Evolutionary conservation across 2,797 vertebrate species (phyloP), one percentile per base, ranked within the genome.

Genomic region (Muscicapa striata): DNA sequence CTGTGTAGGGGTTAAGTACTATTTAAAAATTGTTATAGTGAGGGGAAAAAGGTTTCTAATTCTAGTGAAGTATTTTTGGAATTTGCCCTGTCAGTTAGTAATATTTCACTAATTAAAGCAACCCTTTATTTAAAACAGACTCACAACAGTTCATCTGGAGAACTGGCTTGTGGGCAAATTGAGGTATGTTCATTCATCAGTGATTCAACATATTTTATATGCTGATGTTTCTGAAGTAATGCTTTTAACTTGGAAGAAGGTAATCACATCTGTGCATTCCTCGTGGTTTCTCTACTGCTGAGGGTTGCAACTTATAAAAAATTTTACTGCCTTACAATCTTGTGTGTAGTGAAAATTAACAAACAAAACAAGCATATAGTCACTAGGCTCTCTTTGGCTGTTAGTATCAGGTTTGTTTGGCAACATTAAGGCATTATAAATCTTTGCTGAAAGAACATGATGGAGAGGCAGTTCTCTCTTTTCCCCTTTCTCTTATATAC

Each of bases 41-140:
- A 40, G 17, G 58, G 23, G 13, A 15, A 43, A 2, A 54, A 67
- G 21, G 15, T 84, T 92, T 86, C 69, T 90, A 94, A 94, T 82
- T 90, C 73, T 93, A 84, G 55, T 67, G 72, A 96, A 93, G 77
- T 93, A 95, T 95, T 97, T 97, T 95, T 94, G 92, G 96, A 96
- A 96, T 96, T 96, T 93, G 80, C 80, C 87, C 54, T 87, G 87
- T 96, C 89, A 94, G 87, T 93, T 90, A 89, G 90, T 91, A 95
- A 90, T 91, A 91, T 93, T 96, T 95, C 83, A 95, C 85, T 95
- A 93, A 96, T 93, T 97, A 89, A 96, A 95, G 48, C 73, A 93
- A 64, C 72, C 22, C 30, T 94, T 96, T 96, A 91, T 97, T 96
- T 95, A 70, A 88, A 93, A 52, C 62, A 91, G 77, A 62, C 93